phyloP scores from a whole-genome alignment of 2,797 vertebrate genomes.

The Tokudaia muenninki region DNA sequence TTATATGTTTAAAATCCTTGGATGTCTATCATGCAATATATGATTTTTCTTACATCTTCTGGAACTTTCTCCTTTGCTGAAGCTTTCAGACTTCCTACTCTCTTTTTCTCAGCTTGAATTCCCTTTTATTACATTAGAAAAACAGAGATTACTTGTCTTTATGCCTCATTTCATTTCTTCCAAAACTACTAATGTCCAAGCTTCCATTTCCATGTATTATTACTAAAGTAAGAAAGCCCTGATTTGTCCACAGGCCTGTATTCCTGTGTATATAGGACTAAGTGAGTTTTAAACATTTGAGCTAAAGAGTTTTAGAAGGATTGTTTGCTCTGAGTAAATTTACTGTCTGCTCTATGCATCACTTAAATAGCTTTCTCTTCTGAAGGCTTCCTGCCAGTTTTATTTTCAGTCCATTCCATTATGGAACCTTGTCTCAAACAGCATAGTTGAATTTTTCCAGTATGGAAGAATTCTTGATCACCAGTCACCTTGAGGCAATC shows the following conservation, averaged over 20 bases:
- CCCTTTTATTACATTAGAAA: neutral
- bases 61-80: neutral
- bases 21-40: neutral
- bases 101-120: neutral
- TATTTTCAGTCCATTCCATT: neutral
- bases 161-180: neutral
- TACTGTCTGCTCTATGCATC: neutral
- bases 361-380: neutral
- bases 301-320: neutral
- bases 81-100: rapidly evolving
- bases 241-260: neutral
- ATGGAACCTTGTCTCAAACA: neutral
- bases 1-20: neutral
- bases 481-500: neutral
- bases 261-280: neutral
- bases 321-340: neutral
- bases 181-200: neutral
- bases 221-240: neutral
- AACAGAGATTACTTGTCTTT: neutral
- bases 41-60: neutral
- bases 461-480: neutral
- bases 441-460: neutral
- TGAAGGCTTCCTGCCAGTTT: neutral
- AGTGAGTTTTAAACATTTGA: neutral
- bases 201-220: neutral